Percentiles rank a stretch among this genome's conserved stretches.
Conservation (phyloP, 2,888 invertebrate genomes). For the Trachelus iudaicus region DNA sequence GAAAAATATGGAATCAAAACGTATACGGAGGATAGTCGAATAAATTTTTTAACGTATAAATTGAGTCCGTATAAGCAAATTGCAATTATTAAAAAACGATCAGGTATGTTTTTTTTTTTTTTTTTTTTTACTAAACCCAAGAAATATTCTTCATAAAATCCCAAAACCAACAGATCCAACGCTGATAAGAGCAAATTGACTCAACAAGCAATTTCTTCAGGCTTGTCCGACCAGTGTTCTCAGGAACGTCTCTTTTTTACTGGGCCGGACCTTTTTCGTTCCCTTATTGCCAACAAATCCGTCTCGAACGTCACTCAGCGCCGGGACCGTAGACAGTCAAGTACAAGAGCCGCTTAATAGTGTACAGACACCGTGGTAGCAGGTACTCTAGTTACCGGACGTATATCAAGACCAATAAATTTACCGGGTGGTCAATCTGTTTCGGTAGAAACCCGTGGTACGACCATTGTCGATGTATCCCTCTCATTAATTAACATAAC, state of each 20-base stretch:
- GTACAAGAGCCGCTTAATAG: background rate
- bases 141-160: background rate
- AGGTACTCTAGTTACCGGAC: background rate
- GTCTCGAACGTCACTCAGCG: slow-evolving; percentile 32
- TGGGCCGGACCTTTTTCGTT: background rate
- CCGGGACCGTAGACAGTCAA: background rate
- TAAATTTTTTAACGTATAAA: too few relatives aligned
- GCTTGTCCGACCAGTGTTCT: background rate
- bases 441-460: background rate
- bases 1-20: too few relatives aligned
- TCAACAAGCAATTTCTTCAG: background rate
- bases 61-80: too few relatives aligned
- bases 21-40: too few relatives aligned
- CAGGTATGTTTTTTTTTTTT: too few relatives aligned
- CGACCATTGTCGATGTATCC: background rate
- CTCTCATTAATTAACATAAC: background rate
- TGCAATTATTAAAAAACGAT: too few relatives aligned
- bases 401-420: background rate
- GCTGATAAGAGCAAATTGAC: background rate
- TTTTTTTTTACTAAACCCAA: too few relatives aligned
- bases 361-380: background rate
- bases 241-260: background rate
- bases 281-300: slow-evolving; percentile 40
- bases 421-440: background rate
- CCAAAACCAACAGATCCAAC: background rate